Evolutionary conservation across 2,113 vertebrate genomes (phyloP), one percentile per base, ranked within the genome.

Genomic region (Sminthopsis crassicaudata): DNA sequence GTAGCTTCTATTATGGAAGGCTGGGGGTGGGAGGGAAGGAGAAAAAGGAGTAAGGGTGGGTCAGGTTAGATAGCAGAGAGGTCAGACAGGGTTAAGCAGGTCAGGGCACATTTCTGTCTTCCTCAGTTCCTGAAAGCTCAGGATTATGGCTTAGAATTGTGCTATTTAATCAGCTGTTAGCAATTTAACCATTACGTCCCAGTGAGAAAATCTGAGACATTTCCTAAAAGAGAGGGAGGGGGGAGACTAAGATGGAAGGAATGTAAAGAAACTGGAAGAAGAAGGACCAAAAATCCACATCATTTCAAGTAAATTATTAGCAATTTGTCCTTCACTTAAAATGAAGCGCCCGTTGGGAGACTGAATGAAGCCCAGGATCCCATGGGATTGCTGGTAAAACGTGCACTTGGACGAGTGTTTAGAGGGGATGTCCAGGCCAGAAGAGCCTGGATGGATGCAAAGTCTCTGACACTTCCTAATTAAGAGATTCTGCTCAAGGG

Each of bases 91-190:
- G 97, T 98, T 97, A 96, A 97, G 96, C 97, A 92, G 98, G 98
- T 97, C 98, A 97, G 98, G 98, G 97, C 98, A 84, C 96, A 93
- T 94, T 94, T 96, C 95, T 96, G 97, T 97, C 96, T 97, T 97
- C 97, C 97, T 36, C 53, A 93, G 96, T 89, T 98, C 98, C 97
- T 93, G 93, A 96, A 92, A 90, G 91, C 97, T 22, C 92, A 92
- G 97, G 98, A 97, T 98, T 97, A 96, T 95, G 95, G 94, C 97
- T 97, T 90, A 67, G 94, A 94, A 97, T 53, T 95, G 91, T 84
- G 95, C 97, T 98, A 95, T 99, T 99, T 98, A 98, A 98, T 98
- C 98, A 98, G 98, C 98, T 98, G 98, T 96, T 98, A 98, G 98
- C 97, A 98, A 98, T 98, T 98, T 98, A 97, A 98, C 96, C 97